These are phyloP conservation scores for Globicephala melas DNA, from an alignment of 2,113 vertebrate species.

Conservation along the genomic window DNA sequence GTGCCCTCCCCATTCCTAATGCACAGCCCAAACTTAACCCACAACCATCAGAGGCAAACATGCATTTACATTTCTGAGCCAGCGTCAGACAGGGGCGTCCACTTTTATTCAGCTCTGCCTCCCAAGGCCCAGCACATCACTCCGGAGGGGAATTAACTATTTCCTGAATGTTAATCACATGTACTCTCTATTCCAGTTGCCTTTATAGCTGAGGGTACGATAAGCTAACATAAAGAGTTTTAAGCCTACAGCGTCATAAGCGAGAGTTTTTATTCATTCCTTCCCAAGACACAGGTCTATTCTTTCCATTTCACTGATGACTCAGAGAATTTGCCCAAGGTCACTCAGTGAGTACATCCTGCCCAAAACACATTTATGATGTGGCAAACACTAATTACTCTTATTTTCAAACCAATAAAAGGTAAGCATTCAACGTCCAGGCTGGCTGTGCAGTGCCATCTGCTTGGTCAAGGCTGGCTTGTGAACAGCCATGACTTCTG, in stretches of 20 bases:
- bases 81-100: neutral
- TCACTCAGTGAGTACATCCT: neutral
- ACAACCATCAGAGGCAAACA: accelerated
- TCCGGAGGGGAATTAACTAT: neutral
- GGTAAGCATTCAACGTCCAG: accelerated
- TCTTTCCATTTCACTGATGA: neutral
- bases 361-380: neutral
- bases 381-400: neutral
- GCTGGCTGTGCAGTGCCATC: neutral
- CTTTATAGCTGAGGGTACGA: accelerated
- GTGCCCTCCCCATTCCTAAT: accelerated
- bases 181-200: accelerated
- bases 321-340: neutral
- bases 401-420: neutral
- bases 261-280: accelerated
- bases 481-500: accelerated
- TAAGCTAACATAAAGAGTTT: accelerated
- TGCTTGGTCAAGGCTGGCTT: accelerated
- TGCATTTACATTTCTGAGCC: neutral
- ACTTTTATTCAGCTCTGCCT: accelerated
- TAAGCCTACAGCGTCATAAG: accelerated
- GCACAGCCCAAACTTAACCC: neutral
- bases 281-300: neutral
- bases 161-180: accelerated
- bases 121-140: neutral